Conservation (phyloP, 2,797 vertebrate genomes). For the Darevskia mixta region DNA sequence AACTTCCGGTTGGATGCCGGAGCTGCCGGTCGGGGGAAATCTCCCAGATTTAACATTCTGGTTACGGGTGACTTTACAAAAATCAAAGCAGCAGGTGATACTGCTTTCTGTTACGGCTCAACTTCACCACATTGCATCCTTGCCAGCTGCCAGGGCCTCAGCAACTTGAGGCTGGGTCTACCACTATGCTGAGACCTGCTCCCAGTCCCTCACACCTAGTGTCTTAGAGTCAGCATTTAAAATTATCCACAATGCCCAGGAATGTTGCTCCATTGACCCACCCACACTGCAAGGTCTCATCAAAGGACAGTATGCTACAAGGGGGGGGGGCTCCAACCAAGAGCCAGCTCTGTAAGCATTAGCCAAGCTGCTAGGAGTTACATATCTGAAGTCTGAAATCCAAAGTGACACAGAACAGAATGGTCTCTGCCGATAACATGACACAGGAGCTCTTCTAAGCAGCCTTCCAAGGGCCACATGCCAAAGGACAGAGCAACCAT, state of each 20-base stretch:
- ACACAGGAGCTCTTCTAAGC: no score
- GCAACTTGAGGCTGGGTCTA: no score
- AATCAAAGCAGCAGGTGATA: constrained; percentile 55
- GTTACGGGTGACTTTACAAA: constrained; percentile 56
- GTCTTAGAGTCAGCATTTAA: not conserved
- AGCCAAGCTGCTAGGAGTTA: constrained; percentile 46
- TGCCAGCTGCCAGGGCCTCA: not conserved
- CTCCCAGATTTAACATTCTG: not conserved
- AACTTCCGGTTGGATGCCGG: no score
- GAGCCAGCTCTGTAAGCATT: constrained; percentile 31
- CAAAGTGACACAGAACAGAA: constrained; percentile 21
- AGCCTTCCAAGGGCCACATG: no score
- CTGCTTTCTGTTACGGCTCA: constrained; percentile 59
- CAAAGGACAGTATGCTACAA: not conserved
- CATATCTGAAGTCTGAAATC: constrained; percentile 59
- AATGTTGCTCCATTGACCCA: not conserved
- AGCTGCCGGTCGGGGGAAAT: no score
- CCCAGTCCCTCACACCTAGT: not conserved
- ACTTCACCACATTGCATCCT: not conserved
- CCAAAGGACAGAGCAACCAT: no score
- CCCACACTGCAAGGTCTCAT: not conserved
- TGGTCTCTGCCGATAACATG: constrained; percentile 31
- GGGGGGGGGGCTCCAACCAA: not conserved
- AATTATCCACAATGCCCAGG: not conserved
- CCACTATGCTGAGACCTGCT: not conserved